Conservation (phyloP, 2,888 invertebrate genomes). For the Pocota personata region DNA sequence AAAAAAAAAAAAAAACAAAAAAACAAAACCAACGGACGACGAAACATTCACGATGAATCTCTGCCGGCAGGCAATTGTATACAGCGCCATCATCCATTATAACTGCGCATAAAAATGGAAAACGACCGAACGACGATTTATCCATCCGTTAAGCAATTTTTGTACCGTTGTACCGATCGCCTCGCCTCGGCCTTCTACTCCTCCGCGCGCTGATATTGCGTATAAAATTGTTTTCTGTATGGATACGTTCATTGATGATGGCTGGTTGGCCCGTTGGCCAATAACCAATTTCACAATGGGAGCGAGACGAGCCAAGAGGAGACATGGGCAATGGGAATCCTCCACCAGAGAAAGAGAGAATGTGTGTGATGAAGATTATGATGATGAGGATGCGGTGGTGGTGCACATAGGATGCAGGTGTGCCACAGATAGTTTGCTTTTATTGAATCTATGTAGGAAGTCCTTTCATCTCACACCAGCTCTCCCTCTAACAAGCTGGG, state of each 20-base stretch:
- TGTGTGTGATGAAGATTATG: slow-evolving; percentile 59
- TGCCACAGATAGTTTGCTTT: slow-evolving; percentile 55
- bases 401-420: slow-evolving; percentile 67
- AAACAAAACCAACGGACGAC: neutral
- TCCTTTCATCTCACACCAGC: slow-evolving; percentile 67
- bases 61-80: slow-evolving; percentile 65
- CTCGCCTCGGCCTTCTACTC: slow-evolving; percentile 14
- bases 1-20: neutral
- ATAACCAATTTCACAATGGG: slow-evolving; percentile 58
- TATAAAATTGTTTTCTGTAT: slow-evolving; percentile 40
- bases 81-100: slow-evolving; percentile 74
- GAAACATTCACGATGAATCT: slow-evolving; percentile 58
- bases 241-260: slow-evolving; percentile 64
- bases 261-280: slow-evolving; percentile 54
- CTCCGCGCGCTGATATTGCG: slow-evolving; percentile 44
- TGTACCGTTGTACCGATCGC: slow-evolving; percentile 63
- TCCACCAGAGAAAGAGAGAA: neutral
- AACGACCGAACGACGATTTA: slow-evolving; percentile 72
- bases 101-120: slow-evolving; percentile 74
- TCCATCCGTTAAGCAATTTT: slow-evolving; percentile 74
- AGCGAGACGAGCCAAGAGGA: neutral
- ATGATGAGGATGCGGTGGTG: slow-evolving; percentile 38
- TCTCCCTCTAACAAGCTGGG: slow-evolving; percentile 39
- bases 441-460: slow-evolving; percentile 74
- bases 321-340: slow-evolving; percentile 9